Evolutionary conservation across 1,140 invertebrate species (phyloP).

Genomic region (Drosophila tsacasi): DNA sequence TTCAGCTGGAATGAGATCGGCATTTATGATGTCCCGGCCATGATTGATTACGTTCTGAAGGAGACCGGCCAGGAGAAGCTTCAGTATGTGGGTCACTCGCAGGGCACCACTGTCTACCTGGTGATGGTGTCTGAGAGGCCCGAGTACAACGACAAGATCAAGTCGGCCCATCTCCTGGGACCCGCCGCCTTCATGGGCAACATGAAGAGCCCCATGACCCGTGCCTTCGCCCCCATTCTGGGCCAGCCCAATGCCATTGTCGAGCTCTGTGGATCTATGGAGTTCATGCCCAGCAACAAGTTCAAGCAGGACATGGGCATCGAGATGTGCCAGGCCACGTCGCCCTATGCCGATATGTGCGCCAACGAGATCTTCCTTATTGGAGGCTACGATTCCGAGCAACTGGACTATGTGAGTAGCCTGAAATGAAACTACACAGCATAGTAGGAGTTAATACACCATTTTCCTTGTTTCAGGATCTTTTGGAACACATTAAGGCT

Average conservation of each 20-base stretch:
- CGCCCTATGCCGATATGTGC: constrained; percentile 86
- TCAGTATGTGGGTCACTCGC: constrained; percentile 89
- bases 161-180: constrained; percentile 86
- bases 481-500: constrained; percentile 79
- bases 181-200: constrained; percentile 86
- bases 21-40: constrained; percentile 89
- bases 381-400: constrained; percentile 85
- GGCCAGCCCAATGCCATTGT: constrained; percentile 81
- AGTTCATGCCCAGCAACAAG: constrained; percentile 86
- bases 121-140: constrained; percentile 86
- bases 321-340: constrained; percentile 85
- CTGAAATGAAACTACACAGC: not conserved
- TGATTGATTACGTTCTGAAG: constrained; percentile 88
- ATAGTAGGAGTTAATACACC: not conserved
- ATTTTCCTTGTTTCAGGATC: constrained; percentile 69
- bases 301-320: constrained; percentile 85
- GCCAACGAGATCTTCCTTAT: constrained; percentile 87
- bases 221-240: constrained; percentile 65
- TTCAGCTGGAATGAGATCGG: constrained; percentile 91
- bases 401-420: constrained; percentile 76
- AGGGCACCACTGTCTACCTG: constrained; percentile 87
- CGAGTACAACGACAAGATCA: constrained; percentile 87
- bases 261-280: constrained; percentile 85
- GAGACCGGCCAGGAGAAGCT: constrained; percentile 86
- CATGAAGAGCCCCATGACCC: constrained; percentile 83